Evolutionary conservation across 2,113 vertebrate genomes (phyloP).

Genomic region (Gorsachius goisagi): DNA sequence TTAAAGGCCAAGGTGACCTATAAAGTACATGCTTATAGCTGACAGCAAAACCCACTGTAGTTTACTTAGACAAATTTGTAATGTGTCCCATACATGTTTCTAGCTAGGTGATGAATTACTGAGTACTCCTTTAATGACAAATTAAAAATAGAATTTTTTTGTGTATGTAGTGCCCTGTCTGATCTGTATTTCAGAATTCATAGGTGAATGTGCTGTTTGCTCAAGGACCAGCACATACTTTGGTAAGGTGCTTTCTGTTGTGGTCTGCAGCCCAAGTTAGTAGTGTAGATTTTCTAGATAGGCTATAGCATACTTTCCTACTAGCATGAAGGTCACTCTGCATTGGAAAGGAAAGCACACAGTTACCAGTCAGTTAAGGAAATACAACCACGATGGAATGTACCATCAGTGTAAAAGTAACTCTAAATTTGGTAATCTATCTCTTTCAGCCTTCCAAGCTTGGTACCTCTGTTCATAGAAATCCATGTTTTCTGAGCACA

Average conservation of each 20-base stretch:
- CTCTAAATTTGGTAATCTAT: background rate
- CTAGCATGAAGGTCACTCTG: background rate
- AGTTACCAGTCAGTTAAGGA: background rate
- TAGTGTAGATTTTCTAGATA: background rate
- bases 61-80: background rate
- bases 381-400: background rate
- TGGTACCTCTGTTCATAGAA: background rate
- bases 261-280: background rate
- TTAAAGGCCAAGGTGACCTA: background rate
- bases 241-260: background rate
- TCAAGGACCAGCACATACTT: background rate
- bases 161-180: background rate
- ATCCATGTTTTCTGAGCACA: rapidly evolving
- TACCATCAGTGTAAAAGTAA: background rate
- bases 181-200: background rate
- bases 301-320: background rate
- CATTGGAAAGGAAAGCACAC: background rate
- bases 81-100: background rate
- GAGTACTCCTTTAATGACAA: background rate
- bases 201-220: background rate
- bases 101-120: background rate
- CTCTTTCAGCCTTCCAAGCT: background rate
- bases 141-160: background rate
- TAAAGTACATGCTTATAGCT: background rate
- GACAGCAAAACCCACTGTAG: background rate